These are phyloP conservation scores for Aythya baeri DNA, from an alignment of 2,113 vertebrate genomes.

Conservation along the genomic window DNA sequence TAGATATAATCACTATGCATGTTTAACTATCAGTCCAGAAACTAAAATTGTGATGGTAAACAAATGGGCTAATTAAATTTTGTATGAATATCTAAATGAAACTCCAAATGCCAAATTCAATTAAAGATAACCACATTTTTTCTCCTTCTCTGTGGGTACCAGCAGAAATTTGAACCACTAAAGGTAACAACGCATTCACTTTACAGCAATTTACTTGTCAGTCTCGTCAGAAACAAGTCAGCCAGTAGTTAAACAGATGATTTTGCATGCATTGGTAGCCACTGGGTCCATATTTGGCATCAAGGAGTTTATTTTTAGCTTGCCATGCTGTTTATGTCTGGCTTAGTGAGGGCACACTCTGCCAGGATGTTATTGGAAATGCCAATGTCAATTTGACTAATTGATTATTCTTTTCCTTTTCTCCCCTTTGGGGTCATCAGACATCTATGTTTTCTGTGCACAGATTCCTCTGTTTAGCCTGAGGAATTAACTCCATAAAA, in stretches of 20 bases:
- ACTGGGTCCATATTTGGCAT: slow-evolving; percentile 26
- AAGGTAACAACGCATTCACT: neutral
- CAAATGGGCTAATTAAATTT: neutral
- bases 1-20: neutral
- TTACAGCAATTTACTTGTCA: neutral
- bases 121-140: neutral
- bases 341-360: slow-evolving; percentile 24
- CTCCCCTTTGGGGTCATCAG: neutral
- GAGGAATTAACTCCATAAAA: slow-evolving; percentile 1
- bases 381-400: slow-evolving; percentile 39
- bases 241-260: neutral
- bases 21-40: neutral
- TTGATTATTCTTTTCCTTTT: slow-evolving; percentile 31
- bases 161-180: neutral
- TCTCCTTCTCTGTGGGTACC: neutral
- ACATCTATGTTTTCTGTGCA: neutral
- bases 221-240: neutral
- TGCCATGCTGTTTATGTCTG: slow-evolving; percentile 28
- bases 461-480: neutral
- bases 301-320: neutral
- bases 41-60: neutral
- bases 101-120: neutral
- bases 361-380: neutral
- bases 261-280: slow-evolving; percentile 22
- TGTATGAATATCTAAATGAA: neutral